Conservation (phyloP, 1,140 invertebrate species). For the Drosophila novamexicana region DNA sequence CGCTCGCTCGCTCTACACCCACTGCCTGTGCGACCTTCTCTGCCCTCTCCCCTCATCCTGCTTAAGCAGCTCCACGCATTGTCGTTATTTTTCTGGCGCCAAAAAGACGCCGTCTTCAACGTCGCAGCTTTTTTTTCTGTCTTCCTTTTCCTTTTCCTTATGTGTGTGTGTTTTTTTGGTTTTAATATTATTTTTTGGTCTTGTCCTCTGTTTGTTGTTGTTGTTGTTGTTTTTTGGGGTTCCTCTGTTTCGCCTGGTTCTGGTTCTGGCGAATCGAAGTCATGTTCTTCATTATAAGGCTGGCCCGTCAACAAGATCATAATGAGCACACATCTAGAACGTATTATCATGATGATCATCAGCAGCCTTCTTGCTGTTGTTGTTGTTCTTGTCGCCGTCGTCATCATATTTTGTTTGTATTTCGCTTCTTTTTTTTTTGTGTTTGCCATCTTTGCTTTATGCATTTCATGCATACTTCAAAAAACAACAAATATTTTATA, state of each 20-base stretch:
- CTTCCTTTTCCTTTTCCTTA: slow-evolving; percentile 57
- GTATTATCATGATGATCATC: slow-evolving; percentile 30
- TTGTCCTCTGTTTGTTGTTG: slow-evolving; percentile 43
- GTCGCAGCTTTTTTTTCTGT: slow-evolving; percentile 48
- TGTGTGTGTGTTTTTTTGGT: slow-evolving; percentile 26
- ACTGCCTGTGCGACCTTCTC: slow-evolving; percentile 21
- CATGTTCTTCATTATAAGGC: slow-evolving; percentile 81
- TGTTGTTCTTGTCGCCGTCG: slow-evolving; percentile 28
- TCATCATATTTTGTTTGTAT: slow-evolving; percentile 60
- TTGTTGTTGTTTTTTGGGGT: slow-evolving; percentile 40
- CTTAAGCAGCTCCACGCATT: slow-evolving; percentile 73
- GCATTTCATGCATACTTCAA: slow-evolving; percentile 68
- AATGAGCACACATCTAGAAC: slow-evolving; percentile 14
- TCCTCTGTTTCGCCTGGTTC: slow-evolving; percentile 46
- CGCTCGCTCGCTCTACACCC: slow-evolving; percentile 10
- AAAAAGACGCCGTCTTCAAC: slow-evolving; percentile 78
- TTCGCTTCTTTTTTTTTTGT: slow-evolving; percentile 22
- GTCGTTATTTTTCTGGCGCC: slow-evolving; percentile 84
- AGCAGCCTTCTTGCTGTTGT: slow-evolving; percentile 32
- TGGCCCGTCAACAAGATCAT: slow-evolving; percentile 61
- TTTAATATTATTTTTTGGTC: slow-evolving; percentile 15
- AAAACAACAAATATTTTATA: slow-evolving; percentile 35
- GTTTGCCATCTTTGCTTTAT: slow-evolving; percentile 68
- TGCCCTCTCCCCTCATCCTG: not conserved
- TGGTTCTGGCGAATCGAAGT: slow-evolving; percentile 64